These are phyloP conservation scores for Thripadectes ignobilis DNA, from an alignment of 2,797 vertebrate species.

Conservation along the genomic window DNA sequence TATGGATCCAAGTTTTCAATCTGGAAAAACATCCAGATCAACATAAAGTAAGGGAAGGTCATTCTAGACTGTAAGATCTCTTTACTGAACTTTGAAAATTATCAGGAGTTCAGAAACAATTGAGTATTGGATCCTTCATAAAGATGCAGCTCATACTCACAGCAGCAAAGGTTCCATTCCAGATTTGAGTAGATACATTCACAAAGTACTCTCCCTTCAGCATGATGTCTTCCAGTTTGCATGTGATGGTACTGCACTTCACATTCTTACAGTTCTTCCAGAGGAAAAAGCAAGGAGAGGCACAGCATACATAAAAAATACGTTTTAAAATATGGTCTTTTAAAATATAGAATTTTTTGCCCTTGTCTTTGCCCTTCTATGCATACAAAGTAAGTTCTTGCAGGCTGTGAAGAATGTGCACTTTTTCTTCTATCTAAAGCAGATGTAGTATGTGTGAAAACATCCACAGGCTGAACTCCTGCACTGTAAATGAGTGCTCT, in stretches of 20 bases:
- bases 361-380: background rate
- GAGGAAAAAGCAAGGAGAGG: background rate
- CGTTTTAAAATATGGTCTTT: background rate
- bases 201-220: conserved; percentile 82
- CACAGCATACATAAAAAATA: background rate
- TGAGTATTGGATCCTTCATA: background rate
- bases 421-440: background rate
- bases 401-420: background rate
- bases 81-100: background rate
- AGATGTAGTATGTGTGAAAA: background rate
- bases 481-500: background rate
- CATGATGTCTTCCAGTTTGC: conserved; percentile 81
- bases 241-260: conserved; percentile 80
- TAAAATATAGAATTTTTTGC: background rate
- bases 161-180: conserved; percentile 85
- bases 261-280: conserved; percentile 84
- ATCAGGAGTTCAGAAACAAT: background rate
- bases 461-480: background rate
- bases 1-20: background rate
- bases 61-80: background rate
- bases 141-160: conserved; percentile 74
- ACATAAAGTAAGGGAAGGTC: background rate
- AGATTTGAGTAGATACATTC: conserved; percentile 86
- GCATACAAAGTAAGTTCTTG: background rate
- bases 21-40: background rate